phyloP scores from a whole-genome alignment of 2,888 invertebrate species.

The Melanargia galathea region DNA sequence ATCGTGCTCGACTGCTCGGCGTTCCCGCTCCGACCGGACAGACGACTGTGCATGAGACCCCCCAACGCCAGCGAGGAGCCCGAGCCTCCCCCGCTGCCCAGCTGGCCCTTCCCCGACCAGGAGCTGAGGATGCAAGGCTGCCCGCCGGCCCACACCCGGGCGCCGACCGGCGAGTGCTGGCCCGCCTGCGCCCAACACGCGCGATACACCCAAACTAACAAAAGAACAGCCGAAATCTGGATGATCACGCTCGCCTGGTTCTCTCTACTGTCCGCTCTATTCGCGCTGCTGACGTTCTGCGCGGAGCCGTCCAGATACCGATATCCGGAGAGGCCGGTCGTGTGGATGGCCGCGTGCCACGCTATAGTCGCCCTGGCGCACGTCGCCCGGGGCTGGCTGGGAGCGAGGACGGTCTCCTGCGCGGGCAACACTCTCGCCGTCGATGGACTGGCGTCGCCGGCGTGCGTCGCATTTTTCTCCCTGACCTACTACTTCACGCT shows the following conservation, averaged over 20 bases:
- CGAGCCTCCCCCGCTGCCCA: constrained; percentile 65
- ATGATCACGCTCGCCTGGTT: constrained; percentile 89
- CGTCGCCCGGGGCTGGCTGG: constrained; percentile 85
- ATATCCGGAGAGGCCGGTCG: constrained; percentile 95
- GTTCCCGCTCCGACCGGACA: constrained; percentile 87
- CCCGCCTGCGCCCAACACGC: constrained; percentile 87
- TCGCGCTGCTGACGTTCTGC: constrained; percentile 92
- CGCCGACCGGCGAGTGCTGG: constrained; percentile 83
- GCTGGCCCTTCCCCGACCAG: constrained; percentile 71
- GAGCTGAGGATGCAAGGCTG: constrained; percentile 73
- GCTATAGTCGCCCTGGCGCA: constrained; percentile 90
- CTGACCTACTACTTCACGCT: constrained; percentile 90
- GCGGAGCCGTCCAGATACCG: constrained; percentile 94
- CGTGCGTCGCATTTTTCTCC: constrained; percentile 89
- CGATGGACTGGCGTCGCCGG: constrained; percentile 77
- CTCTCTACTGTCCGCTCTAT: constrained; percentile 90
- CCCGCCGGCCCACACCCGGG: constrained; percentile 83
- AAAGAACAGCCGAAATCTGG: constrained; percentile 87
- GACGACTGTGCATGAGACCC: constrained; percentile 90
- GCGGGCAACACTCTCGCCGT: constrained; percentile 68
- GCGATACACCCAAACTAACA: constrained; percentile 85
- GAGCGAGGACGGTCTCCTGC: constrained; percentile 64
- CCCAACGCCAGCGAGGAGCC: constrained; percentile 73
- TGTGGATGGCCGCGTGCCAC: constrained; percentile 94
- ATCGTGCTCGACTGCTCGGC: constrained; percentile 88